Evolutionary conservation across 2,113 vertebrate species (phyloP), one percentile per base, ranked within the genome.

Genomic region (Asarcornis scutulata): DNA sequence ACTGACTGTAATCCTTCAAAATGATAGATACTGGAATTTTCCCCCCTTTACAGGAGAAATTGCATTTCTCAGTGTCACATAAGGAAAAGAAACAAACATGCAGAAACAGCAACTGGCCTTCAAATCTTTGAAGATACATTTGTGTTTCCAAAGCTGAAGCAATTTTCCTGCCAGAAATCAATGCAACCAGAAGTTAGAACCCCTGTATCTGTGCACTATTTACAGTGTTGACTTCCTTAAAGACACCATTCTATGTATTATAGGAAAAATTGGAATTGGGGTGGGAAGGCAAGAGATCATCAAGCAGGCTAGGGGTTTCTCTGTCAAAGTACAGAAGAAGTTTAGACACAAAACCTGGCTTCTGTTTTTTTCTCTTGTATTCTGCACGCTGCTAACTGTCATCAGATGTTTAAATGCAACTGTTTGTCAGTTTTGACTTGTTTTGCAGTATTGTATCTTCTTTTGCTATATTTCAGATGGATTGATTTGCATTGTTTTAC

Each of bases 11-110:
- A 92, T 95, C 92, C 86, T 94, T 96, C 93, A 96, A 91, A 93
- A 94, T 96, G 93, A 94, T 92, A 85, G 88, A 97, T 96, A 90
- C 22, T 83, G 90, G 91, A 94, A 96, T 94, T 93, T 87, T 6
- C 25, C 68, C 59, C 56, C 26, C 46, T 89, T 84, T 86, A 63
- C 59, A 86, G 80, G 78, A 88, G 83, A 64, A 95, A 89, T 85
- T 13, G 3, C 91, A 96, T 96, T 96, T 97, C 93, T 97, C 94
- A 97, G 4, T 95, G 96, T 89, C 94, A 93, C 71, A 10, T 26
- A 62, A 93, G 77, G 88, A 91, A 87, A 83, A 94, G 96, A 95
- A 93, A 89, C 89, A 96, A 97, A 92, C 85, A 93, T 73, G 68
- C 94, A 94, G 83, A 80, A 95, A 88, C 80, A 92, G 56, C 71